These are phyloP conservation scores for Crossocerus cetratus DNA, from an alignment of 2,888 invertebrate species.

Conservation along the genomic window DNA sequence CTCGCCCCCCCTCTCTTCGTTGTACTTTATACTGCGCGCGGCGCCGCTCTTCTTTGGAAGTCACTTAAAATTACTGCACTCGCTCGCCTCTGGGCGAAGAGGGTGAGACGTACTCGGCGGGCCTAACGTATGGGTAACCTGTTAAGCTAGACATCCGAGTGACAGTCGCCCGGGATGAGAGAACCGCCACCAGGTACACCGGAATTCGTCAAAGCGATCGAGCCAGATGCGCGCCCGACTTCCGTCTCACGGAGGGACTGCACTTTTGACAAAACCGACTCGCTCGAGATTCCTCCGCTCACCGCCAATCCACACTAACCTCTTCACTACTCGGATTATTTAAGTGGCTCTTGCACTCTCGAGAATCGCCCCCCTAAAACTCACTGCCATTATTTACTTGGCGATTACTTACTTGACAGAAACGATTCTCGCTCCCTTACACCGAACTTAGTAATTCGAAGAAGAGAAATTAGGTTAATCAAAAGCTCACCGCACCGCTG, in stretches of 20 bases:
- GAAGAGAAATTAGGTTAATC: too few species aligned
- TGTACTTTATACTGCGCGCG: slow-evolving; percentile 1
- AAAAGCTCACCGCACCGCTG: too few species aligned
- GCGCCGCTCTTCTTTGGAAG: background rate
- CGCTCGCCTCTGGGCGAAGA: background rate
- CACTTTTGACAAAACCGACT: background rate
- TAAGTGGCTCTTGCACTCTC: too few species aligned
- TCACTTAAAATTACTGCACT: background rate
- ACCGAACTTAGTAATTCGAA: too few species aligned
- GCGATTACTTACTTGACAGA: too few species aligned
- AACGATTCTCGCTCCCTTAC: too few species aligned
- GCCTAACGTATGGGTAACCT: background rate
- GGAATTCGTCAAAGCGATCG: background rate
- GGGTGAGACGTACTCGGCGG: background rate
- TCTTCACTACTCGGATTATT: background rate
- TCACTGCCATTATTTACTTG: too few species aligned
- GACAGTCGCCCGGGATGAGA: background rate
- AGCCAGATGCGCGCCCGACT: background rate
- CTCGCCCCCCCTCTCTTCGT: background rate
- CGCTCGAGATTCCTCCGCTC: background rate
- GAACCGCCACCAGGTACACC: background rate
- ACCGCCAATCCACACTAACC: background rate
- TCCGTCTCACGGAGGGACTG: background rate
- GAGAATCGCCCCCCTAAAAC: too few species aligned
- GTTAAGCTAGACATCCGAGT: background rate